Percentiles rank a stretch among this genome's conserved stretches.
These are phyloP conservation scores for Drosophila biarmipes DNA, from an alignment of 1,140 invertebrate genomes.

Conservation along the genomic window DNA sequence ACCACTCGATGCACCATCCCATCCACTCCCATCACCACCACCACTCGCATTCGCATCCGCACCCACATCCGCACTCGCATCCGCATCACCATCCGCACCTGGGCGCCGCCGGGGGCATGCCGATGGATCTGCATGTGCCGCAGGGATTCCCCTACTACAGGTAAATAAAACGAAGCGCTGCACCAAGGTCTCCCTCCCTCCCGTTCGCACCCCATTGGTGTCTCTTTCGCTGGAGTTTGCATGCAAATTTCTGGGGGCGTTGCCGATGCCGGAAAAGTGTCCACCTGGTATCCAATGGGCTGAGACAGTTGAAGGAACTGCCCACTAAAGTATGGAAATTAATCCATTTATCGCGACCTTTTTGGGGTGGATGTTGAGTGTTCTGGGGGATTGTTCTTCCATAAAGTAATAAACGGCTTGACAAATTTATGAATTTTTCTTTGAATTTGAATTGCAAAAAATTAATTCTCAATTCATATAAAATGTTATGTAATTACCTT, in stretches of 20 bases:
- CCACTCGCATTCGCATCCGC: conserved; percentile 75
- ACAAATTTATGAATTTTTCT: too few relatives aligned
- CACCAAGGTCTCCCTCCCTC: conserved; percentile 11
- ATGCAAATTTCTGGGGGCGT: conserved; percentile 66
- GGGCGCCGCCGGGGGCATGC: conserved; percentile 86
- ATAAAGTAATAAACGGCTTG: too few relatives aligned
- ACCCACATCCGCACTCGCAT: conserved; percentile 79
- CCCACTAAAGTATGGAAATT: conserved; percentile 18
- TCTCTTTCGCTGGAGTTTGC: conserved; percentile 24
- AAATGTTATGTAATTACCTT: too few relatives aligned
- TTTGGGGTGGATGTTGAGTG: neutral
- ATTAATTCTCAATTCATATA: too few relatives aligned
- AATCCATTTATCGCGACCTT: conserved; percentile 7
- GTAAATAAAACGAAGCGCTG: conserved; percentile 85
- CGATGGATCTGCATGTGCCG: conserved; percentile 94
- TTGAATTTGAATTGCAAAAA: too few relatives aligned
- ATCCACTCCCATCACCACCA: conserved; percentile 82
- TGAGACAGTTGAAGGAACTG: conserved; percentile 4
- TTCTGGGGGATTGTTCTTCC: neutral
- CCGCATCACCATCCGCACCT: conserved; percentile 69
- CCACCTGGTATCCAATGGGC: conserved; percentile 35
- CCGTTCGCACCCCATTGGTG: conserved; percentile 1
- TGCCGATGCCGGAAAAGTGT: conserved; percentile 41
- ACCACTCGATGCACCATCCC: conserved; percentile 78
- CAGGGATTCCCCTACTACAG: conserved; percentile 95